phyloP scores from a whole-genome alignment of 2,888 invertebrate species.

The Lithophane ornitopus region DNA sequence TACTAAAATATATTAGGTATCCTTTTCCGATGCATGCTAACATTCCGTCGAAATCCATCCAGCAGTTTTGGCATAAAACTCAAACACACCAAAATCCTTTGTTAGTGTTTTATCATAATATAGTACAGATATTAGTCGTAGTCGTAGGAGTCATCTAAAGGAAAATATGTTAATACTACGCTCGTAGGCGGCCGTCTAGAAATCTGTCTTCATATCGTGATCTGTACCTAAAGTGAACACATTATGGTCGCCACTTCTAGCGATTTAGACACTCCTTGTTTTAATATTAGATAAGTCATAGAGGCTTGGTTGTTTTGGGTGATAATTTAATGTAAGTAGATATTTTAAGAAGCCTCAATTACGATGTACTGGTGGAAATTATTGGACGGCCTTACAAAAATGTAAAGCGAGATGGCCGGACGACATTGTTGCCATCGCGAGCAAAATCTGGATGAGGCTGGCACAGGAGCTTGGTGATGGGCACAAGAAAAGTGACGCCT shows the following conservation, averaged over 20 bases:
- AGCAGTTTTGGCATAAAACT: neutral
- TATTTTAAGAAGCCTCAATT: neutral
- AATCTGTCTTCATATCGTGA: slow-evolving; percentile 56
- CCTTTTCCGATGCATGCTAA: neutral
- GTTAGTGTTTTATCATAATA: neutral
- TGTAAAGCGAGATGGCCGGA: neutral
- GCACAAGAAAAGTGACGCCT: no score
- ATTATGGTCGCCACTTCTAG: slow-evolving; percentile 42
- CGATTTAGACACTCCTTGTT: slow-evolving; percentile 41
- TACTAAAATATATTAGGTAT: no score
- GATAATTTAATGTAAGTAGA: slow-evolving; percentile 13
- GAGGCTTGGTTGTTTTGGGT: neutral
- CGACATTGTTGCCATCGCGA: no score
- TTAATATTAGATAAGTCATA: slow-evolving; percentile 28
- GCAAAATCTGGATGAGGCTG: no score
- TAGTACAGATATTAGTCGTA: slow-evolving; percentile 1
- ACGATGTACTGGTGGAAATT: neutral
- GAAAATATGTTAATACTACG: slow-evolving; percentile 51
- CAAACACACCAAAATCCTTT: neutral
- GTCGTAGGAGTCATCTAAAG: slow-evolving; percentile 34
- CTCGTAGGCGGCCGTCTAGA: slow-evolving; percentile 52
- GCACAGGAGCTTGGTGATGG: no score
- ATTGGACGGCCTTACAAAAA: neutral
- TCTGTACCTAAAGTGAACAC: slow-evolving; percentile 42
- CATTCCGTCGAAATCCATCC: neutral